Evolutionary conservation across 2,797 vertebrate species (phyloP).

Genomic region (Microcaecilia unicolor): DNA sequence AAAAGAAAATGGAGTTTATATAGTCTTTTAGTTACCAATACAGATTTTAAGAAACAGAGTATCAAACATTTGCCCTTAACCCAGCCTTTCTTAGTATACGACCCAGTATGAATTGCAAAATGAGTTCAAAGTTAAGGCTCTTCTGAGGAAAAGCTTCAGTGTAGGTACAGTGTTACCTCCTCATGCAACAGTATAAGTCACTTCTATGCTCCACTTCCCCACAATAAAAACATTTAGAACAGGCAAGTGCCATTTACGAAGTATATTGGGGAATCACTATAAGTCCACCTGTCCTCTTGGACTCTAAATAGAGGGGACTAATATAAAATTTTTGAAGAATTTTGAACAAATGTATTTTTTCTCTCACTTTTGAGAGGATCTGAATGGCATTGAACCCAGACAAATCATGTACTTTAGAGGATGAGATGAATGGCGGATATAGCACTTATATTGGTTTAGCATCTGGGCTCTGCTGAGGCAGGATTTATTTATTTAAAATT

Average conservation of each 20-base stretch:
- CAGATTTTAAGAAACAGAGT: conserved; percentile 35
- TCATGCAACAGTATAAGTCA: conserved; percentile 72
- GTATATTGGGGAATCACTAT: conserved; percentile 86
- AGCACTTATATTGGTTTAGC: conserved; percentile 90
- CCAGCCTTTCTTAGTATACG: conserved; percentile 57
- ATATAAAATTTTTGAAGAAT: conserved; percentile 57
- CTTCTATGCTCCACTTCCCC: conserved; percentile 69
- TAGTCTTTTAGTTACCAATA: conserved; percentile 61
- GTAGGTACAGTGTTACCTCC: conserved; percentile 54
- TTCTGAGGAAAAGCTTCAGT: conserved; percentile 61
- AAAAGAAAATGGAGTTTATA: conserved; percentile 57
- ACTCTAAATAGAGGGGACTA: conserved; percentile 98
- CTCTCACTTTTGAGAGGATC: conserved; percentile 70
- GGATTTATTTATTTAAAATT: conserved; percentile 69
- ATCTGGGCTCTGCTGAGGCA: conserved; percentile 69
- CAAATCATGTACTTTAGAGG: conserved; percentile 65
- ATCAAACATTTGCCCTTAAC: conserved; percentile 62
- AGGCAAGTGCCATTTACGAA: conserved; percentile 98
- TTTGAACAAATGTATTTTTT: conserved; percentile 63
- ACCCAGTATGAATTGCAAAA: conserved; percentile 51
- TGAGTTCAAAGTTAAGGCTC: conserved; percentile 52
- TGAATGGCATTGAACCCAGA: conserved; percentile 67
- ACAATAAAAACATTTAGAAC: conserved; percentile 76
- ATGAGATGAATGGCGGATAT: conserved; percentile 63
- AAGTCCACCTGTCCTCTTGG: conserved; percentile 98